Conservation (phyloP, 2,888 invertebrate species). For the Drosophila kokeensis region DNA sequence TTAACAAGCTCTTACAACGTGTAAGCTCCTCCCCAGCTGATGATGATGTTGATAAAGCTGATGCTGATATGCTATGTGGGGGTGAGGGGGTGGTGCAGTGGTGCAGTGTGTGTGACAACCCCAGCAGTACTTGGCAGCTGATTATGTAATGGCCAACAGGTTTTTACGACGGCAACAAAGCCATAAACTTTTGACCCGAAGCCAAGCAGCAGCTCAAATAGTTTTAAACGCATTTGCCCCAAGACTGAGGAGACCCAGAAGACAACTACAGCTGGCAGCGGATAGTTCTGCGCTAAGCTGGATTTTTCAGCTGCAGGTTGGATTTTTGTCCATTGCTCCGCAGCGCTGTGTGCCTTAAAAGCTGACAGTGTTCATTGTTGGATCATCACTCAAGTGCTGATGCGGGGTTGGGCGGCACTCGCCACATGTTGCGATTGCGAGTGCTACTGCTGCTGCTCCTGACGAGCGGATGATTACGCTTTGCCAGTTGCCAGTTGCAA, state of each 20-base stretch:
- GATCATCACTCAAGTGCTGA: slow-evolving; percentile 67
- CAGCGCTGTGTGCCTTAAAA: slow-evolving; percentile 41
- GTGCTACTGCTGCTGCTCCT: slow-evolving; percentile 30
- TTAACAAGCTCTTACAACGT: slow-evolving; percentile 62
- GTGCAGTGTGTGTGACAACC: not conserved
- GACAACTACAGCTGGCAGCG: slow-evolving; percentile 49
- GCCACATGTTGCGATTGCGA: slow-evolving; percentile 46
- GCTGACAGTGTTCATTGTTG: slow-evolving; percentile 78
- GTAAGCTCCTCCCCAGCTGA: slow-evolving; percentile 49
- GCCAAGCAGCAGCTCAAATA: slow-evolving; percentile 78
- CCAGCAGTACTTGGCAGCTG: slow-evolving; percentile 50
- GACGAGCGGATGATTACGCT: slow-evolving; percentile 77
- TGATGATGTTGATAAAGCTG: slow-evolving; percentile 10
- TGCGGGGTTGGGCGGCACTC: slow-evolving; percentile 20
- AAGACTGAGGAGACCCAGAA: not conserved
- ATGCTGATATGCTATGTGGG: not conserved
- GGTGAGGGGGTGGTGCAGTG: not conserved
- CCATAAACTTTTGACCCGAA: slow-evolving; percentile 77
- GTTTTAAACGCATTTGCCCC: slow-evolving; percentile 67
- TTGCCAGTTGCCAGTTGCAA: slow-evolving; percentile 62
- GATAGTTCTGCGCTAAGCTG: slow-evolving; percentile 10
- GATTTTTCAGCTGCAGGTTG: slow-evolving; percentile 41
- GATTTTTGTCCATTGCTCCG: slow-evolving; percentile 35
- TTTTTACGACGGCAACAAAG: slow-evolving; percentile 70
- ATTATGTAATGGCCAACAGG: slow-evolving; percentile 68